Conservation (phyloP, 2,797 vertebrate species). For the Hydrocynus forskahlii region DNA sequence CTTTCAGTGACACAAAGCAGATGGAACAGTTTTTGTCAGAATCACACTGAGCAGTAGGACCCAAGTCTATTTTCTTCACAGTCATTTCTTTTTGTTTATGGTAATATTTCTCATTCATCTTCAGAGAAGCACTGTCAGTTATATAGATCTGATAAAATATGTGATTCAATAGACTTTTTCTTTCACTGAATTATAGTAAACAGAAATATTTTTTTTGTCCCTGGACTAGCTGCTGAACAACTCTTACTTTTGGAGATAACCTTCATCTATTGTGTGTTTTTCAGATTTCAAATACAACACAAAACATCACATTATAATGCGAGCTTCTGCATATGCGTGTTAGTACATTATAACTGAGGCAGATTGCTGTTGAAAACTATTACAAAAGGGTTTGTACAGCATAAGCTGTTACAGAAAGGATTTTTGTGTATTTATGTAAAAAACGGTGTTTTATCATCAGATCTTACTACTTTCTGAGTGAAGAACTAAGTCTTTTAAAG, state of each 20-base stretch:
- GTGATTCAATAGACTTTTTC: neutral
- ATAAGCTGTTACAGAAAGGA: too few relatives aligned
- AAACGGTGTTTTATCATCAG: too few relatives aligned
- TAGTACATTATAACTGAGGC: too few relatives aligned
- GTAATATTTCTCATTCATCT: neutral
- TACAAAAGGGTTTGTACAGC: too few relatives aligned
- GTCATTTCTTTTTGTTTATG: neutral
- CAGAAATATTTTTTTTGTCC: neutral
- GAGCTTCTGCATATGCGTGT: too few relatives aligned
- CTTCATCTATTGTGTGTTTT: neutral
- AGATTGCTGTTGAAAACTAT: too few relatives aligned
- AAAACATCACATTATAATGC: too few relatives aligned
- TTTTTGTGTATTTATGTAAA: too few relatives aligned
- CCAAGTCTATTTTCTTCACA: neutral
- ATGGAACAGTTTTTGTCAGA: neutral
- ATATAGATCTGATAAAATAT: neutral
- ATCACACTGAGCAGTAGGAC: neutral
- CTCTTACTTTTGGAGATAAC: neutral
- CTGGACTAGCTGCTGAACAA: neutral
- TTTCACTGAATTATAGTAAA: neutral
- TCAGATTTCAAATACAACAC: too few relatives aligned
- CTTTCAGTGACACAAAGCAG: neutral
- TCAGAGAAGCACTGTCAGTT: neutral
- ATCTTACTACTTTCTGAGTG: too few relatives aligned
- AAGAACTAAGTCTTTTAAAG: too few relatives aligned